Base-by-base conservation (phyloP, 2,797 vertebrate genomes). In the Gambusia yucatana region DNA sequence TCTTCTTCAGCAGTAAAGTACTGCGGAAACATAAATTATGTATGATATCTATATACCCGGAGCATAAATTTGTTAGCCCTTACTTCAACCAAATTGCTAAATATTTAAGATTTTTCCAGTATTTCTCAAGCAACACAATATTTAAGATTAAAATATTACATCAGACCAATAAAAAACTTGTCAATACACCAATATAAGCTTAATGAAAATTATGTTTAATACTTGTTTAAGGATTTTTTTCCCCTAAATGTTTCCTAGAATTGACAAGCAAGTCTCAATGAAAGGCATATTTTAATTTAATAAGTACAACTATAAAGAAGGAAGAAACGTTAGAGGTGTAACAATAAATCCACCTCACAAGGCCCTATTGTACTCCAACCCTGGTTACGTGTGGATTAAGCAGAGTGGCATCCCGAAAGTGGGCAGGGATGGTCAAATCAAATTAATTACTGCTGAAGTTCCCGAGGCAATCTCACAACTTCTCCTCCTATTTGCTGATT, bases 31-130 rank as follows among this genome's bases (percentile, higher is more conserved):
- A 36, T 75, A 25, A n/a, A 65, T 78, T 52, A 36, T 46, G 65
- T 10, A 73, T 77, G 41, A 74, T 22, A 43, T n/a, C 14, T 50
- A 74, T 30, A 41, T 67, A 79, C 20, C 17, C 50, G 67, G 76
- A 25, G 63, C 36, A 65, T 39, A 72, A 33, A 50, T 4, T 20
- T 20, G 47, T 39, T 50, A 48, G 48, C 44, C 17, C 46, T 28
- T 9, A 50, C 33, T 33, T 52, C 20, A 39, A 8, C 61, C 17
- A 17, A 33, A 61, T 16, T 61, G 28, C 16, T 33, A 61, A 61
- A 61, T 61, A 17, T 61, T 61, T 61, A 17, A 36, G 33, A 36
- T 16, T 63, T 33, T 36, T 9, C 6, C 17, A 39, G 7, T 10
- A 39, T 65, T 65, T 39, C 7, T 65, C 33, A 65, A 65, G 33